phyloP scores from a whole-genome alignment of 2,113 vertebrate species.

The Sula dactylatra region DNA sequence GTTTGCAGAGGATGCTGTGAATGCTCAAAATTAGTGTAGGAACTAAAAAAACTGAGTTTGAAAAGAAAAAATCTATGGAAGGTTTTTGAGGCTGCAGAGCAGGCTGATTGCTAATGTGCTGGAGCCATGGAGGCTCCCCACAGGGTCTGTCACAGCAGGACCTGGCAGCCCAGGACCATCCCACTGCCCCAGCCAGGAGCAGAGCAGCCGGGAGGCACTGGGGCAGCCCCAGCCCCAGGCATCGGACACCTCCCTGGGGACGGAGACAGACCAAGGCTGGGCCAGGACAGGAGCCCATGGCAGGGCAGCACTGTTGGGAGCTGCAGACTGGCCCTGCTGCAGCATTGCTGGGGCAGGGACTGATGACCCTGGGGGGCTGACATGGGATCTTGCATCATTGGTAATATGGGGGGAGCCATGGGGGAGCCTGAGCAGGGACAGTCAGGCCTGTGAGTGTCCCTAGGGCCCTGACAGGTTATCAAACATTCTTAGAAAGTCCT shows the following conservation, averaged over 20 bases:
- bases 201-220: neutral
- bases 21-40: neutral
- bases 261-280: neutral
- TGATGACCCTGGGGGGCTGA: neutral
- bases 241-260: neutral
- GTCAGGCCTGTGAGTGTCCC: neutral
- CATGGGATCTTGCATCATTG: neutral
- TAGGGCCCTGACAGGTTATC: neutral
- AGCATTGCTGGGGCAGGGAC: accelerated
- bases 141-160: neutral
- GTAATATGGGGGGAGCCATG: accelerated
- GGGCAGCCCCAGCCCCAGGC: neutral
- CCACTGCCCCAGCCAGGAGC: neutral
- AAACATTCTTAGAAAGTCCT: neutral
- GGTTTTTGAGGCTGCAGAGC: neutral
- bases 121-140: accelerated
- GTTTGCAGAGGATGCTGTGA: neutral
- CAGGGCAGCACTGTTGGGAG: neutral
- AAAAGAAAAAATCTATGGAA: neutral
- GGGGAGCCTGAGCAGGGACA: neutral
- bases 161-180: accelerated
- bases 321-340: accelerated
- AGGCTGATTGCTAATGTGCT: neutral
- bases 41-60: neutral
- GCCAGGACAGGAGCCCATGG: accelerated